Conservation (phyloP, 2,888 invertebrate genomes). For the Cyaniris semiargus region DNA sequence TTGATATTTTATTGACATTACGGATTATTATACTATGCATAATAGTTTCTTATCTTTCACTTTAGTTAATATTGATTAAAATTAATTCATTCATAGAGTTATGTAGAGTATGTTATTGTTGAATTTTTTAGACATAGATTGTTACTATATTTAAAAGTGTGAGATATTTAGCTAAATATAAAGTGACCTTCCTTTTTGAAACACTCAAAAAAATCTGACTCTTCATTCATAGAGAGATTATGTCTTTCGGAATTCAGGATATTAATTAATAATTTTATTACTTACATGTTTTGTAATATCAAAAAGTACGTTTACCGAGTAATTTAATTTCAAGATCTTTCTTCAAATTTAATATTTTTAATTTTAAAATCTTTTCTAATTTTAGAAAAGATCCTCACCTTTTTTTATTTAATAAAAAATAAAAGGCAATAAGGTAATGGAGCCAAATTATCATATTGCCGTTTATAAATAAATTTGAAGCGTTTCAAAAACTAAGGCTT, state of each 20-base stretch:
- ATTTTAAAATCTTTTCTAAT: no score
- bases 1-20: neutral
- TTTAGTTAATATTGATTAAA: neutral
- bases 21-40: neutral
- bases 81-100: conserved; percentile 16
- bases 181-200: conserved; percentile 27
- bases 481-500: conserved; percentile 58
- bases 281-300: neutral
- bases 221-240: no score
- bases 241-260: neutral
- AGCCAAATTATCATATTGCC: conserved; percentile 24
- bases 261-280: no score
- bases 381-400: no score
- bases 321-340: neutral
- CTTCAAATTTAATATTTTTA: no score
- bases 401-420: neutral
- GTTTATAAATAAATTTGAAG: conserved; percentile 30
- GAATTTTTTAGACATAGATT: conserved; percentile 21
- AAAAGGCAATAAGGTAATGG: conserved; percentile 25
- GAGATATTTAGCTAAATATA: conserved; percentile 25
- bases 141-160: conserved; percentile 24
- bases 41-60: conserved; percentile 18
- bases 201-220: conserved; percentile 1
- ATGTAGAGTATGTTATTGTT: conserved; percentile 27
- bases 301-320: neutral